Base-by-base conservation (phyloP, 2,888 invertebrate genomes). In the Campoplex capitator region DNA sequence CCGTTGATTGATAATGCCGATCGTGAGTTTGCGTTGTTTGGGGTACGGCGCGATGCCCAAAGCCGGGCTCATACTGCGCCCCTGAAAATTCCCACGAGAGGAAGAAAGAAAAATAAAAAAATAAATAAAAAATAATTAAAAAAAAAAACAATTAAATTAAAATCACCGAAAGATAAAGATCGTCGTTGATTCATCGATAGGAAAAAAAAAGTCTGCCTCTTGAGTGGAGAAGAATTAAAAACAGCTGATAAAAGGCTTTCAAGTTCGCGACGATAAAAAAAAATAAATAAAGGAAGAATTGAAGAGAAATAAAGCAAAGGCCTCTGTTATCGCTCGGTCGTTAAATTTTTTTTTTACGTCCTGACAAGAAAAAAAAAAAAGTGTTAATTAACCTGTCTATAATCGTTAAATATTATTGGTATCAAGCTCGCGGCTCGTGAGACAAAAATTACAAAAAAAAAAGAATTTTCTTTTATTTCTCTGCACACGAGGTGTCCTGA, bases 11-110 rank as follows among this genome's bases (percentile, higher is more conserved):
- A 90, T 89, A 89, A 76, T 78, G 70, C 74, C 81, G 74, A 62
- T 42, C 74, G 76, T 83, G 73, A 80, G 51, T 88, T 23, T 87
- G 87, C 89, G 90, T 93, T 91, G 90, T 87, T 91, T 91, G 91
- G 91, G 92, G 91, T 93, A 91, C 91, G 92, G 92, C 92, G 92
- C 92, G 91, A 89, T 90, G 92, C 92, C 92, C 92, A 92, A 91
- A 92, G 92, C 93, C 92, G 93, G 93, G 93, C 94, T 93, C 94
- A 94, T 94, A 92, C 93, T 94, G 94, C 92, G 94, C 92, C 92
- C 92, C 94, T 94, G 89, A 54, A 86, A 62, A 32, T 28, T 23
- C 28, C 11, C 88, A 84, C 79, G 45, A 45, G 0, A 23, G 23
- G 23, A 23, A 23, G 23, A 23, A 23, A 23, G 23, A 23, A 0